Evolutionary conservation across 1,140 invertebrate species (phyloP).

Genomic region (Teleogryllus occipitalis): DNA sequence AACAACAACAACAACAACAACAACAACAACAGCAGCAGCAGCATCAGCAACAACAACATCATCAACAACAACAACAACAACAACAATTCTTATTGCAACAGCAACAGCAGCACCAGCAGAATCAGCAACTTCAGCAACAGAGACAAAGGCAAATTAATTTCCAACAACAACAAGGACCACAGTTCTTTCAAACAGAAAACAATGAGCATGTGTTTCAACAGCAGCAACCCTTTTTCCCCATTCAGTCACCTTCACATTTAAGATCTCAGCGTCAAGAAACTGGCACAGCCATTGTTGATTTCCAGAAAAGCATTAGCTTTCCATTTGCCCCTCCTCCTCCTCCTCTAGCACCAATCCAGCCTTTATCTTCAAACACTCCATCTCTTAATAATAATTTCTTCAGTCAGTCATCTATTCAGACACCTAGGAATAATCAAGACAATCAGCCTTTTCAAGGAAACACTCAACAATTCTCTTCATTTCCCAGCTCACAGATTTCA

Average conservation of each 20-base stretch:
- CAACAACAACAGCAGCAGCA: constrained; percentile 48
- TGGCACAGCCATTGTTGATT: constrained; percentile 34
- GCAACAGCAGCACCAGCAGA: constrained; percentile 28
- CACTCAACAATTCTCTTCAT: constrained; percentile 17
- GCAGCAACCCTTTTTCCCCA: background rate
- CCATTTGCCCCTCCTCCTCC: background rate
- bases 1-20: constrained; percentile 7
- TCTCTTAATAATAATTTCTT: background rate
- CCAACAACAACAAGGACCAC: constrained; percentile 31
- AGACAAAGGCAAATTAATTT: constrained; percentile 26
- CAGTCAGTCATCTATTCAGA: background rate
- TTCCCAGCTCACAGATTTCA: constrained; percentile 7
- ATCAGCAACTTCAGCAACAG: constrained; percentile 32
- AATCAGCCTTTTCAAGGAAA: background rate
- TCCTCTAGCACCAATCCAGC: constrained; percentile 27
- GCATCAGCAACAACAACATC: constrained; percentile 51
- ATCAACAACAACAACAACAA: constrained; percentile 45
- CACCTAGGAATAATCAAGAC: background rate
- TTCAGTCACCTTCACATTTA: background rate
- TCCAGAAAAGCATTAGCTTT: constrained; percentile 36
- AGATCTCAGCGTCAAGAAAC: constrained; percentile 36
- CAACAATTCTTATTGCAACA: constrained; percentile 39
- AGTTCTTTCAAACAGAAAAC: constrained; percentile 38
- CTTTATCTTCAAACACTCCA: background rate
- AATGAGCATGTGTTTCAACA: constrained; percentile 28